phyloP scores from a whole-genome alignment of 2,888 invertebrate species.

The Resseliella maxima region DNA sequence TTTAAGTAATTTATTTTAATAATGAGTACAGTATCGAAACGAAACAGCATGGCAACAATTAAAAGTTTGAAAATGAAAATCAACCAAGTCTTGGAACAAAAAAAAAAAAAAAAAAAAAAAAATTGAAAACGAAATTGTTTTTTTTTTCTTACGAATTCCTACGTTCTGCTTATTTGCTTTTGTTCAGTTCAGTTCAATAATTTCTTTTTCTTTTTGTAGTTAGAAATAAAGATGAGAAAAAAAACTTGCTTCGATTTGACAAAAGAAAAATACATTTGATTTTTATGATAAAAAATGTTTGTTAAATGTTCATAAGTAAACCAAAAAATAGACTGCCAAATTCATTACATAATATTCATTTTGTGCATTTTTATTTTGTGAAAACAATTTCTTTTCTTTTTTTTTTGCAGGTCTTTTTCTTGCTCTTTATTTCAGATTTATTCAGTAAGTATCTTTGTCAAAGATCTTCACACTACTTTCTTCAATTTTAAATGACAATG shows the following conservation, averaged over 20 bases:
- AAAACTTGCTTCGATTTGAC: background rate
- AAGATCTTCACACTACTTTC: too few species aligned
- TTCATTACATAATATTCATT: slow-evolving; percentile 26
- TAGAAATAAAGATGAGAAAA: background rate
- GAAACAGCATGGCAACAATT: slow-evolving; percentile 1
- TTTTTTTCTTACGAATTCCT: slow-evolving; percentile 25
- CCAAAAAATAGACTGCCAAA: slow-evolving; percentile 56
- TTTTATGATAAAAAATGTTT: slow-evolving; percentile 49
- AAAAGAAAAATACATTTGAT: slow-evolving; percentile 13
- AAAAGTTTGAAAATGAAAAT: background rate
- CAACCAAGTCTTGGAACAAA: background rate
- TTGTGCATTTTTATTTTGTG: background rate
- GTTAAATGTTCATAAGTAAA: slow-evolving; percentile 55
- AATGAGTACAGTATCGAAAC: slow-evolving; percentile 38
- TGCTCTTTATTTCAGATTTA: too few species aligned
- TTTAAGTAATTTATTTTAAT: slow-evolving; percentile 54
- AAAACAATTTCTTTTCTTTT: background rate
- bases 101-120: background rate
- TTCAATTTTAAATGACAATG: too few species aligned
- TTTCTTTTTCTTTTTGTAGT: background rate
- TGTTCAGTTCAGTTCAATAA: background rate
- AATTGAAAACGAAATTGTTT: too few species aligned
- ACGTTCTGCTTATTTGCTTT: slow-evolving; percentile 43
- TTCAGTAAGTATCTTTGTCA: too few species aligned
- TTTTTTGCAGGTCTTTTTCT: background rate